Evolutionary conservation across 1,140 invertebrate species (phyloP), one percentile per base, ranked within the genome.

Genomic region (Bombus terrestris): DNA sequence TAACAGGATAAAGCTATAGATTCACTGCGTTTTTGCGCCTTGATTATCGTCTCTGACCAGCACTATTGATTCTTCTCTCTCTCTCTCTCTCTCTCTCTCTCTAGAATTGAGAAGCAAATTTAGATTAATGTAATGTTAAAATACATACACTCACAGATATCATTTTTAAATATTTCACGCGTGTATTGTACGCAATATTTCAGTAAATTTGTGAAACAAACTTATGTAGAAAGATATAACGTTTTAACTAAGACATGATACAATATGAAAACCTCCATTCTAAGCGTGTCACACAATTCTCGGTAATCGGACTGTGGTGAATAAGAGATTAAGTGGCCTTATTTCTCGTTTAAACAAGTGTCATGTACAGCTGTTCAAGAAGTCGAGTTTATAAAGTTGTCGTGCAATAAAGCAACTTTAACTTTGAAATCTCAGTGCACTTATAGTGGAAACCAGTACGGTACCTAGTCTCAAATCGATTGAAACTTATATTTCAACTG

Each of bases 271-370:
- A 28, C 37, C 0, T 25, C 13, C 10, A 2, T 69, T 25, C 10
- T 69, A 9, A 37, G 5, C 9, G 9, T 68, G 32, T 68, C 35
- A 18, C 10, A 10, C 22, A 13, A 39, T 69, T 39, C 35, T 1
- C 37, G 13, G 37, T 15, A 69, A 39, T 39, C 22, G 9, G 18
- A 4, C 10, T 69, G 68, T 4, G 22, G 68, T 39, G 68, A 69
- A 69, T 69, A 69, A 39, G 37, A 35, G 28, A 69, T 69, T 69
- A 69, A 69, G 68, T 69, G 68, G 4, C 64, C 64, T 35, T 68
- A 35, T 69, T 53, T 69, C 35, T 28, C 35, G 68, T 69, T 69
- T 39, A 69, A 69, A 39, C 68, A 69, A 39, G 68, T 39, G 35
- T 69, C 68, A 39, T 37, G 35, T 28, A 69, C 37, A 69, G 35